Conservation (phyloP, 2,113 vertebrate genomes). For the Catharus minimus region DNA sequence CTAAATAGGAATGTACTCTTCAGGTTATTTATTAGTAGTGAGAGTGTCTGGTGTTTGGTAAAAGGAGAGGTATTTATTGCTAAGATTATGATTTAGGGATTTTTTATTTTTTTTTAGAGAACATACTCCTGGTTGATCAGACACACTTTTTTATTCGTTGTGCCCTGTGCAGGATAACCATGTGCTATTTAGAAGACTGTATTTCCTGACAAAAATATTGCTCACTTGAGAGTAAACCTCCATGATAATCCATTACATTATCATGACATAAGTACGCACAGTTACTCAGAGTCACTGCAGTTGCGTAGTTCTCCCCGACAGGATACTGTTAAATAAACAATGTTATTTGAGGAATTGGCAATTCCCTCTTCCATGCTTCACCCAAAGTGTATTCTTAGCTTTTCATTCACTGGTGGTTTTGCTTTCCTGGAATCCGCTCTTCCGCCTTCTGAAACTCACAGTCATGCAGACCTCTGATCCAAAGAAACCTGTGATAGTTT, state of each 20-base stretch:
- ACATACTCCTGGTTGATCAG: neutral
- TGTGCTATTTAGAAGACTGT: neutral
- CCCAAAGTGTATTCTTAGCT: neutral
- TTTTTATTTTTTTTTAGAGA: neutral
- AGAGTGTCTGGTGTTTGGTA: neutral
- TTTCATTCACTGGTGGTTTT: neutral
- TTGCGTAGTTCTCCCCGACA: neutral
- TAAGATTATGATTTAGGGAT: neutral
- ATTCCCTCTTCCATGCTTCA: neutral
- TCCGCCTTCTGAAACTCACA: neutral
- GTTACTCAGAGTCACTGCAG: neutral
- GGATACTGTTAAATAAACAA: constrained; percentile 36
- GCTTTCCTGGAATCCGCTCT: neutral
- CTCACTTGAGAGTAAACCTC: neutral
- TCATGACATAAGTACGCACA: neutral
- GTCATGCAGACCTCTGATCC: neutral
- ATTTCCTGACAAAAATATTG: neutral
- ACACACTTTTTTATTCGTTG: neutral
- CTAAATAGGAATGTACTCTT: neutral
- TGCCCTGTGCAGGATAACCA: neutral
- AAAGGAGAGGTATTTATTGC: neutral
- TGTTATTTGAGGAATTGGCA: neutral
- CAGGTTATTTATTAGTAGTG: neutral
- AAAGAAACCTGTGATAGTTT: neutral
- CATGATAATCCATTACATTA: neutral